Conservation (phyloP, 1,140 invertebrate genomes). For the Aleiodes sp. region DNA sequence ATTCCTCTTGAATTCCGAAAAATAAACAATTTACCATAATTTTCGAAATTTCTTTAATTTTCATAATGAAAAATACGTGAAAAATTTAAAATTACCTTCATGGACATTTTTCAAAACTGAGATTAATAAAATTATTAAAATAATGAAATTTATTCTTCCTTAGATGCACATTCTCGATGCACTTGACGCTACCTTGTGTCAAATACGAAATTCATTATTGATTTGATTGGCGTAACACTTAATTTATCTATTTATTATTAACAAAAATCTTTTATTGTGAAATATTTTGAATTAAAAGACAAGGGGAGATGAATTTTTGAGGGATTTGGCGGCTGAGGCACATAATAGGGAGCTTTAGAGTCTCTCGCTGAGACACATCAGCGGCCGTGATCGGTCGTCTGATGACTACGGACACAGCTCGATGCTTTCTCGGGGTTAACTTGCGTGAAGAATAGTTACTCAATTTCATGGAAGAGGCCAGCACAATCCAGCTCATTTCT, state of each 20-base stretch:
- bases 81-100: constrained; percentile 26
- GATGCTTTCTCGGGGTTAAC: background rate
- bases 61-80: background rate
- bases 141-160: background rate
- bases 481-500: background rate
- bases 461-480: background rate
- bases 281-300: too few species aligned
- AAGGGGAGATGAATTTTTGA: background rate
- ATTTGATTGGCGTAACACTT: too few species aligned
- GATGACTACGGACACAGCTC: background rate
- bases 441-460: background rate
- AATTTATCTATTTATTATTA: too few species aligned
- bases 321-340: background rate
- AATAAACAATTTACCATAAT: too few species aligned
- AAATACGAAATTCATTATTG: background rate
- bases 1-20: too few species aligned
- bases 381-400: constrained; percentile 1
- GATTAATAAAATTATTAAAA: background rate
- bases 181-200: background rate
- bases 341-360: background rate
- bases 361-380: background rate
- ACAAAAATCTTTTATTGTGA: too few species aligned
- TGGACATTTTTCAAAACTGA: constrained; percentile 17
- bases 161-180: background rate
- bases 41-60: too few species aligned